Conservation (phyloP, 2,888 invertebrate genomes). For the Mylabris sibirica region DNA sequence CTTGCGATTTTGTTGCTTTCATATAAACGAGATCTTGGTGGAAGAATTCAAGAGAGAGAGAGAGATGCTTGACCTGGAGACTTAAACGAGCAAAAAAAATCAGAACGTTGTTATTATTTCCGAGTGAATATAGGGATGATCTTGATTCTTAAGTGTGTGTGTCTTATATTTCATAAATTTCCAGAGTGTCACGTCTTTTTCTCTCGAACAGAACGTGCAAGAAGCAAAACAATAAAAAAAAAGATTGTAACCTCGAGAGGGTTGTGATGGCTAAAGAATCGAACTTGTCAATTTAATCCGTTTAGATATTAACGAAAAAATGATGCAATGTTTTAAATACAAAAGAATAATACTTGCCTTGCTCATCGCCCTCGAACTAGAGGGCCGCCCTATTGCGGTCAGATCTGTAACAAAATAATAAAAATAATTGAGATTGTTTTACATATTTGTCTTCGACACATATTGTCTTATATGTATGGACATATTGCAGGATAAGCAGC, state of each 20-base stretch:
- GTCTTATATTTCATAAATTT: constrained; percentile 39
- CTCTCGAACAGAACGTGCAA: constrained; percentile 53
- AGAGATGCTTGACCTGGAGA: constrained; percentile 11
- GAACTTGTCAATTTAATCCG: constrained; percentile 44
- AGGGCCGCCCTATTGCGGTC: constrained; percentile 52
- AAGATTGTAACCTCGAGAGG: constrained; percentile 52
- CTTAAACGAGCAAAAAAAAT: constrained; percentile 16
- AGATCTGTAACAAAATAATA: constrained; percentile 56
- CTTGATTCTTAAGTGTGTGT: constrained; percentile 12
- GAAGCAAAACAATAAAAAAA: constrained; percentile 56
- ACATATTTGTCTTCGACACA: not conserved
- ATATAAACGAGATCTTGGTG: not conserved
- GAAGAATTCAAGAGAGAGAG: not conserved
- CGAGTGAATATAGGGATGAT: constrained; percentile 18
- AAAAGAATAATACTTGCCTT: constrained; percentile 50
- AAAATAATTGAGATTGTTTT: constrained; percentile 13
- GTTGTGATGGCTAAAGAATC: constrained; percentile 29
- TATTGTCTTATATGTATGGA: not conserved
- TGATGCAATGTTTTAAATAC: no score
- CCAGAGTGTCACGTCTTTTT: constrained; percentile 52
- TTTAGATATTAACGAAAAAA: constrained; percentile 35
- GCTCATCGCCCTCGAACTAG: constrained; percentile 56
- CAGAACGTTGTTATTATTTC: constrained; percentile 20
- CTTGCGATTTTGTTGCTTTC: not conserved
- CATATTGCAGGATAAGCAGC: constrained; percentile 12